Conservation (phyloP, 2,797 vertebrate genomes). For the Helarctos malayanus region DNA sequence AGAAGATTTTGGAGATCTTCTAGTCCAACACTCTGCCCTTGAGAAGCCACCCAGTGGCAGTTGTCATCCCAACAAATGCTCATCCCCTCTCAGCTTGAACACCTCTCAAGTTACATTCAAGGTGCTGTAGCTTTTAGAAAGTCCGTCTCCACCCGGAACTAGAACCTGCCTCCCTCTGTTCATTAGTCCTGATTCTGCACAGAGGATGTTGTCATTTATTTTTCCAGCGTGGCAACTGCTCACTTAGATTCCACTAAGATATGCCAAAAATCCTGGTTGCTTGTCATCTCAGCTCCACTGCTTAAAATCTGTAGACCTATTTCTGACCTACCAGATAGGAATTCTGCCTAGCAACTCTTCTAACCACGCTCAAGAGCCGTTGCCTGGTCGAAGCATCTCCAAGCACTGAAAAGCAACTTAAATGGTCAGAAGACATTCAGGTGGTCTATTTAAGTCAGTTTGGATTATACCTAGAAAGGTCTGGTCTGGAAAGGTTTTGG, state of each 20-base stretch:
- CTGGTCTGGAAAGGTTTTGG: neutral
- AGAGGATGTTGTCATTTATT: neutral
- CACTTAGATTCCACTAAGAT: conserved; percentile 18
- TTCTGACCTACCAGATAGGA: neutral
- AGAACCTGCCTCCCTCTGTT: neutral
- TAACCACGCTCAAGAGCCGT: neutral
- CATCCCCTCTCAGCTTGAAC: neutral
- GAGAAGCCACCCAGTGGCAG: neutral
- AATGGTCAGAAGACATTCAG: neutral
- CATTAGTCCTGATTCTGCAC: neutral
- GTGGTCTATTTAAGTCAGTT: neutral
- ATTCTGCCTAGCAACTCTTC: neutral
- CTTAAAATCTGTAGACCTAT: conserved; percentile 11
- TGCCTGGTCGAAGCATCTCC: neutral
- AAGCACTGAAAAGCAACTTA: neutral
- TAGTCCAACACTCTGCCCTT: conserved; percentile 7
- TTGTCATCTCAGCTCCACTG: neutral
- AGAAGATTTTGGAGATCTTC: conserved; percentile 17
- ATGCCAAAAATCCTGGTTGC: neutral
- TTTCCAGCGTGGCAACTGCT: neutral
- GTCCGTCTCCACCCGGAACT: neutral
- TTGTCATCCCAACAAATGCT: neutral
- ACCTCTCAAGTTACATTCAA: neutral
- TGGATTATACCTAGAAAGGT: neutral
- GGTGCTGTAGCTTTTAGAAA: neutral